phyloP scores from a whole-genome alignment of 2,888 invertebrate species.

The Tribolium freemani region DNA sequence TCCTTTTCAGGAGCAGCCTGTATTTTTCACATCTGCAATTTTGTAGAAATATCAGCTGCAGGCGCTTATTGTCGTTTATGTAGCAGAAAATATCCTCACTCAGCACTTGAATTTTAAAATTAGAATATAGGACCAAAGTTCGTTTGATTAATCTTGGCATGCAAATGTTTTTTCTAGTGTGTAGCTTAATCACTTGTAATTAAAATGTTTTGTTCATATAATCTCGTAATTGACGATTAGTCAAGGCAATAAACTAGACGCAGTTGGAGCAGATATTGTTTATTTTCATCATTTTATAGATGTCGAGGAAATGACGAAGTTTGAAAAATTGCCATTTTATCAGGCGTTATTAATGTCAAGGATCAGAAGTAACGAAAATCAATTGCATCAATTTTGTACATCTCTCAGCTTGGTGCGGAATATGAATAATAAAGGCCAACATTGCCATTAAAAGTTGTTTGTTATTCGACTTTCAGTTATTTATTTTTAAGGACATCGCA shows the following conservation, averaged over 20 bases:
- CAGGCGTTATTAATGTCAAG: neutral
- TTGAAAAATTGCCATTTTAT: neutral
- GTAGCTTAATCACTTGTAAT: neutral
- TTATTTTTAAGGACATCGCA: slow-evolving; percentile 19
- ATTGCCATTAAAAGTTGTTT: slow-evolving; percentile 16
- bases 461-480: slow-evolving; percentile 16
- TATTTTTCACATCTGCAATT: no score
- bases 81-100: no score
- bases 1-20: no score
- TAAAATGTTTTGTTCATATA: neutral
- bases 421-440: slow-evolving; percentile 6
- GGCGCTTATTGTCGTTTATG: no score
- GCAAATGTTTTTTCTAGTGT: neutral
- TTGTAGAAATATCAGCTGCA: no score
- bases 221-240: neutral
- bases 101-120: neutral
- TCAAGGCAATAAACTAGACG: neutral
- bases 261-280: no score
- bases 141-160: neutral
- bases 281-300: neutral
- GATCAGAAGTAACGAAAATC: neutral
- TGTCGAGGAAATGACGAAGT: no score
- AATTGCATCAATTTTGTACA: neutral
- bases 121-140: neutral
- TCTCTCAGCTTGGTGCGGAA: neutral